Evolutionary conservation across 2,797 vertebrate genomes (phyloP).

Genomic region (Lacerta viridis): DNA sequence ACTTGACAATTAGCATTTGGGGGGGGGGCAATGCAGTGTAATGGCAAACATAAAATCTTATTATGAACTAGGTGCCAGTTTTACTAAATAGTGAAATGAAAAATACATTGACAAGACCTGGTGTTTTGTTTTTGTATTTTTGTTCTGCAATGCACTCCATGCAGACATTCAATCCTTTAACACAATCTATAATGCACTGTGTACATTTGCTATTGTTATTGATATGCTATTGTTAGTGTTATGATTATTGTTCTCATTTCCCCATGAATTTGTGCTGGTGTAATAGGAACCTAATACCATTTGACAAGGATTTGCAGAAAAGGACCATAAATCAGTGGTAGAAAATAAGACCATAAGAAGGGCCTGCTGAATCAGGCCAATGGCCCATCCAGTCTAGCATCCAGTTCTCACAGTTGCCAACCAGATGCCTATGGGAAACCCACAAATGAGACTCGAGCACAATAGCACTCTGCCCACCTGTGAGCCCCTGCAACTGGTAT

Average conservation of each 20-base stretch:
- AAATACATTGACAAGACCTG: not conserved
- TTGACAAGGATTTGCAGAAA: not conserved
- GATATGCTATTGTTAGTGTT: not conserved
- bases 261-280: not conserved
- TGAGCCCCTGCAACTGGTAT: too few species aligned
- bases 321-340: not conserved
- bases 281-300: not conserved
- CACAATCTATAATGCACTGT: not conserved
- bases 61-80: not conserved
- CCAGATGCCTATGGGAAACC: too few species aligned
- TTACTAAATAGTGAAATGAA: not conserved
- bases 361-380: too few species aligned
- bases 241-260: not conserved
- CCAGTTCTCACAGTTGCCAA: too few species aligned
- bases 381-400: too few species aligned
- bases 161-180: not conserved
- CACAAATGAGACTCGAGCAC: too few species aligned
- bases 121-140: too few species aligned
- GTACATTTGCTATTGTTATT: not conserved
- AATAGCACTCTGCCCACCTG: too few species aligned
- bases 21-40: not conserved
- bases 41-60: not conserved
- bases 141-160: not conserved
- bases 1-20: constrained; percentile 18
- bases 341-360: not conserved